Percentiles rank a stretch among this genome's conserved stretches.
These are phyloP conservation scores for Macrobrachium rosenbergii DNA, from an alignment of 1,140 invertebrate species.

Conservation along the genomic window DNA sequence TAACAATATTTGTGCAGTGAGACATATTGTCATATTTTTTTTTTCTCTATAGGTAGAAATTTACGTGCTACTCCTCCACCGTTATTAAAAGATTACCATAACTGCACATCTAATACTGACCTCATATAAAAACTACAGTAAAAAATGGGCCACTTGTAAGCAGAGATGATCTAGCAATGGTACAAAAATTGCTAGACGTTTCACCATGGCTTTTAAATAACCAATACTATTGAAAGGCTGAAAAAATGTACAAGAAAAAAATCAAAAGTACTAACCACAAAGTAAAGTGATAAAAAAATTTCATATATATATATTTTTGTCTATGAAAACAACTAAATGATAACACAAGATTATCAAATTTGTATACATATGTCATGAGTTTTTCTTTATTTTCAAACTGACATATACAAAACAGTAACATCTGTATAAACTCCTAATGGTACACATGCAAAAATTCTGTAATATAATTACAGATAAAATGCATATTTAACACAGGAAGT, in stretches of 20 bases:
- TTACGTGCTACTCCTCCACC: slow-evolving; percentile 60
- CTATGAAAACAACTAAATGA: slow-evolving; percentile 5
- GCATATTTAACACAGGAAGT: slow-evolving; percentile 32
- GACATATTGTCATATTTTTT: slow-evolving; percentile 59
- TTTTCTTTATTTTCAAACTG: neutral
- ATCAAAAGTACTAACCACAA: neutral
- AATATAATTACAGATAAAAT: slow-evolving; percentile 7
- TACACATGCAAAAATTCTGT: slow-evolving; percentile 12
- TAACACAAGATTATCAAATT: slow-evolving; percentile 11
- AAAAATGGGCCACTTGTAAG: slow-evolving; percentile 58
- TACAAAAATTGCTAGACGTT: slow-evolving; percentile 38
- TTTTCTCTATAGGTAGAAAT: slow-evolving; percentile 53
- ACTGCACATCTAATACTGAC: slow-evolving; percentile 63
- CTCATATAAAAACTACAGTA: slow-evolving; percentile 63
- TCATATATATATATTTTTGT: too few relatives aligned
- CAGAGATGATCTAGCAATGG: slow-evolving; percentile 41
- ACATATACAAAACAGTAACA: neutral
- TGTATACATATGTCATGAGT: slow-evolving; percentile 3
- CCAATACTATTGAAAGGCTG: too few relatives aligned
- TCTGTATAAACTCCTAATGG: slow-evolving; percentile 12
- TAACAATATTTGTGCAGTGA: slow-evolving; percentile 63
- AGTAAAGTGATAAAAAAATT: neutral
- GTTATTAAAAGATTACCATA: slow-evolving; percentile 44
- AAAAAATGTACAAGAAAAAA: too few relatives aligned
- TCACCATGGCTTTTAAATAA: neutral